These are phyloP conservation scores for Hyposmocoma kahamanoa DNA, from an alignment of 1,140 invertebrate genomes.

Conservation along the genomic window DNA sequence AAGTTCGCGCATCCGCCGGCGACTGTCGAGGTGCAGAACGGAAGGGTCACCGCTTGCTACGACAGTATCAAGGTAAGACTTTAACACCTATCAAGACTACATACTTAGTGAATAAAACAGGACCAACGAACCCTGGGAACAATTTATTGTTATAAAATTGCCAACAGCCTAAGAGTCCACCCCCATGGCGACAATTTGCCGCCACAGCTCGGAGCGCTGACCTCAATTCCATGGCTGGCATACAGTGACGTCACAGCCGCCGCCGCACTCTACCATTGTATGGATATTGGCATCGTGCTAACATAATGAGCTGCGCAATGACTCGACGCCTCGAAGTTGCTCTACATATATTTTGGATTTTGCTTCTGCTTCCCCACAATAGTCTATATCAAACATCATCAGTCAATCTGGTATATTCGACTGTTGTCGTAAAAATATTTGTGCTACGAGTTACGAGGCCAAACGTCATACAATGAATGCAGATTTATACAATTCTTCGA, in stretches of 20 bases:
- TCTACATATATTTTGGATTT: background rate
- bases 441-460: no score
- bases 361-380: background rate
- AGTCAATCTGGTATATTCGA: no score
- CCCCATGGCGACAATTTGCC: conserved; percentile 49
- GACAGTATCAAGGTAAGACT: conserved; percentile 99
- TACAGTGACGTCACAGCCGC: conserved; percentile 56
- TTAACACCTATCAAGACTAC: no score
- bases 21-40: conserved; percentile 99
- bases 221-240: conserved; percentile 63
- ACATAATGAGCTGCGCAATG: conserved; percentile 57
- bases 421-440: no score
- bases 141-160: no score
- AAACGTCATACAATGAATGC: no score
- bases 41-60: conserved; percentile 99
- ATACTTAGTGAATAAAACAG: no score
- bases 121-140: no score
- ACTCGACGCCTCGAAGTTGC: conserved; percentile 32
- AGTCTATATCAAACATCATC: no score
- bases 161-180: conserved; percentile 16
- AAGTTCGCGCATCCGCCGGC: conserved; percentile 99
- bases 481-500: no score
- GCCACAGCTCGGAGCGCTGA: conserved; percentile 52
- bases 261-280: conserved; percentile 49
- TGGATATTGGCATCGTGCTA: conserved; percentile 52